Evolutionary conservation across 2,888 invertebrate species (phyloP).

Genomic region (Rhogogaster chlorosoma): DNA sequence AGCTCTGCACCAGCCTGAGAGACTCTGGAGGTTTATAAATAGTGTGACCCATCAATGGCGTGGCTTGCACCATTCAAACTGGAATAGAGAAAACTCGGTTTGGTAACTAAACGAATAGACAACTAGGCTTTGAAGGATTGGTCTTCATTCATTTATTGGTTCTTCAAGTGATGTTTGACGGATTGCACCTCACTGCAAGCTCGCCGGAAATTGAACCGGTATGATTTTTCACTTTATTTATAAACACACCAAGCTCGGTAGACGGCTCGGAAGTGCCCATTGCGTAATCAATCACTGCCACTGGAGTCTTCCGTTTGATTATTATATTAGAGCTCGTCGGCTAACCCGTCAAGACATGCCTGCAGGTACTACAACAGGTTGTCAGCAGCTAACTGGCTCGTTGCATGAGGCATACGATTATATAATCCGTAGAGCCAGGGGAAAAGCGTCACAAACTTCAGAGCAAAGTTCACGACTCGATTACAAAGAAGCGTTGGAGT

Average conservation of each 20-base stretch:
- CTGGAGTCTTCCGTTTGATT: constrained; percentile 34
- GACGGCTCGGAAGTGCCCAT: constrained; percentile 7
- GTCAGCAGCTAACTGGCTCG: constrained; percentile 5
- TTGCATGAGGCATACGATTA: constrained; percentile 1
- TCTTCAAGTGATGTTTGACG: background rate
- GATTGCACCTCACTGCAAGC: background rate
- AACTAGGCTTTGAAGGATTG: background rate
- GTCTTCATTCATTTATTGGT: constrained; percentile 31
- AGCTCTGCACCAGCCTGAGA: constrained; percentile 46
- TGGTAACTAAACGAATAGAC: background rate
- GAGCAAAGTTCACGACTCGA: constrained; percentile 24
- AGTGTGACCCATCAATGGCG: constrained; percentile 68
- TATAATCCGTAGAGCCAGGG: background rate
- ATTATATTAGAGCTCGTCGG: constrained; percentile 46
- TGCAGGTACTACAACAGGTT: constrained; percentile 43
- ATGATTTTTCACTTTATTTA: constrained; percentile 36
- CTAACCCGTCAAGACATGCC: constrained; percentile 26
- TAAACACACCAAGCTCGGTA: constrained; percentile 4
- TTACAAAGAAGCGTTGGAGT: constrained; percentile 32
- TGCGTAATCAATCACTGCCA: constrained; percentile 38
- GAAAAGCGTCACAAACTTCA: constrained; percentile 13
- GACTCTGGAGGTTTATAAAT: constrained; percentile 66
- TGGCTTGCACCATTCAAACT: constrained; percentile 66
- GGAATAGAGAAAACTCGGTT: constrained; percentile 38
- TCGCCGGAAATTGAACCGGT: constrained; percentile 15